Evolutionary conservation across 2,888 invertebrate species (phyloP).

Genomic region (Augochlorella aurata): DNA sequence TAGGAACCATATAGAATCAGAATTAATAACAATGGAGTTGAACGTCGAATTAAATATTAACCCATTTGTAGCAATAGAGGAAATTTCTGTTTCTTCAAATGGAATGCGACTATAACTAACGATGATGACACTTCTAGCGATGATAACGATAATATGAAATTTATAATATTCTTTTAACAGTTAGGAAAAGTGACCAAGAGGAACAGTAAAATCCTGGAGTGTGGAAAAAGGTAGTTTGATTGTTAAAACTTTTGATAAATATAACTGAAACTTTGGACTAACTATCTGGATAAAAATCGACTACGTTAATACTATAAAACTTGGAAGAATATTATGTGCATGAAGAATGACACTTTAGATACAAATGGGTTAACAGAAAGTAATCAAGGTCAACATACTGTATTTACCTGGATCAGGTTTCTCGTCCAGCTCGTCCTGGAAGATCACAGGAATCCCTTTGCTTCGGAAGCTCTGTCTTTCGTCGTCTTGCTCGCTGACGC

Average conservation of each 20-base stretch:
- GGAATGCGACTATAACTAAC: background rate
- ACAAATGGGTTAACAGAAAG: background rate
- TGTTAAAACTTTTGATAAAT: too few relatives aligned
- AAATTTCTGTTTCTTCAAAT: background rate
- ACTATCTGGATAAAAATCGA: too few relatives aligned
- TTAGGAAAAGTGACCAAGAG: too few relatives aligned
- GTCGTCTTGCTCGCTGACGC: slow-evolving; percentile 90
- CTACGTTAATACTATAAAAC: too few relatives aligned
- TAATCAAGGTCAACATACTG: background rate
- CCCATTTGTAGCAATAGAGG: background rate
- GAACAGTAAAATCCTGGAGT: too few relatives aligned
- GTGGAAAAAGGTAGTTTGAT: too few relatives aligned
- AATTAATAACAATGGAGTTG: background rate
- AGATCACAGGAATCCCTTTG: slow-evolving; percentile 96
- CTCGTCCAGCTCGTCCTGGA: slow-evolving; percentile 97
- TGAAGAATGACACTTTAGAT: background rate
- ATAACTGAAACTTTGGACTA: too few relatives aligned
- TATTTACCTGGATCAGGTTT: slow-evolving; percentile 89
- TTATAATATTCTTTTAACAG: too few relatives aligned
- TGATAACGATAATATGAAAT: too few relatives aligned
- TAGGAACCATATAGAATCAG: slow-evolving; percentile 41
- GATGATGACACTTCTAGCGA: too few relatives aligned
- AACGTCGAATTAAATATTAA: background rate
- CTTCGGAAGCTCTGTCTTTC: slow-evolving; percentile 92
- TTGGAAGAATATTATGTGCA: background rate